Evolutionary conservation across 1,140 invertebrate genomes (phyloP).

Genomic region (Meloidogyne hapla): DNA sequence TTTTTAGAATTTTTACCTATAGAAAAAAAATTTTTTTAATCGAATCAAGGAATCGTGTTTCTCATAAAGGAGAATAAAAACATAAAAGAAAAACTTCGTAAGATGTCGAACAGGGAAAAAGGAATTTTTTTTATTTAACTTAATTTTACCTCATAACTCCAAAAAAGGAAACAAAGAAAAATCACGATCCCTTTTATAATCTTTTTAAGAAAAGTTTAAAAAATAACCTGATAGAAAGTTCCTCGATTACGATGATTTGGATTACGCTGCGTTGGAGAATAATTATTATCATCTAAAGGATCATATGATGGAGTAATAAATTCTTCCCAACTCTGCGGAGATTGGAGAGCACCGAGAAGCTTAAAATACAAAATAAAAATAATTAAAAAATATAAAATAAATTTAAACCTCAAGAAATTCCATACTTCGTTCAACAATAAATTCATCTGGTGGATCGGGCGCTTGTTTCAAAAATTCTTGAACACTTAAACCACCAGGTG

Average conservation of each 20-base stretch:
- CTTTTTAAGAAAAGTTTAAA: too few species aligned
- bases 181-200: neutral
- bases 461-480: slow-evolving; percentile 79
- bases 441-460: slow-evolving; percentile 78
- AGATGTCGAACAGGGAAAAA: too few species aligned
- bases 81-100: too few species aligned
- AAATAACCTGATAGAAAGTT: neutral
- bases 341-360: slow-evolving; percentile 56
- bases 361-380: slow-evolving; percentile 19
- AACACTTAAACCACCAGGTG: slow-evolving; percentile 76
- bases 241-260: neutral
- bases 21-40: neutral
- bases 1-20: neutral
- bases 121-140: too few species aligned
- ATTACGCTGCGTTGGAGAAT: neutral
- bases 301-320: neutral
- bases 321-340: neutral
- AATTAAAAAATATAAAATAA: slow-evolving; percentile 7
- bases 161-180: neutral
- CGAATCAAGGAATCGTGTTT: neutral
- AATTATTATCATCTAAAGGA: slow-evolving; percentile 5
- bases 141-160: too few species aligned
- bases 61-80: neutral
- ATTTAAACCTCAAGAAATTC: slow-evolving; percentile 52
- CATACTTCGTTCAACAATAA: slow-evolving; percentile 69